Base-by-base conservation (phyloP, 2,113 vertebrate genomes). In the Hyperoodon ampullatus region DNA sequence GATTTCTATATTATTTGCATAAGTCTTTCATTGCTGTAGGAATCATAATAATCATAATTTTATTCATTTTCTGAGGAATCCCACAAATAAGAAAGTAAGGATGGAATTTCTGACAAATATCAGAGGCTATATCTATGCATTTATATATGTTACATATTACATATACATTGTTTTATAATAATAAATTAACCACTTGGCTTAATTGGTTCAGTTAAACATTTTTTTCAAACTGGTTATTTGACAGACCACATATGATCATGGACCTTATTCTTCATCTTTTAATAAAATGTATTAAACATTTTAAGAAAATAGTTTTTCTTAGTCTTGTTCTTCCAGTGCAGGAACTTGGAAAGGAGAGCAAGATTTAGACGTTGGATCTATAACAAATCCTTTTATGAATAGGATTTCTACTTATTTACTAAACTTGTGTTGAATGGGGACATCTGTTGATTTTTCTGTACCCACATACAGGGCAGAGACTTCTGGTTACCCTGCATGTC, bases 1-100 rank as follows among this genome's bases (percentile, higher is more conserved):
- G 80, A 23, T 26, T 33, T 42, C 47, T 74, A 33, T 12, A 28
- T 55, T 87, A 60, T 74, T 84, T 82, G 18, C 6, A 44, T 35
- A 50, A 50, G 3, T 30, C 13, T 93, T 95, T 72, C 61, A 50
- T 66, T 88, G 24, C 2, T 71, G 1, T 87, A 16, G 0, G 28
- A 50, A 77, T 82, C 28, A 66, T 93, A 81, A 88, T 80, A 33
- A 53, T 71, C 12, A 71, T 65, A 11, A 30, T 65, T 72, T 66
- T 91, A 66, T 94, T 94, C n/a, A 65, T 75, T 88, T 95, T 66
- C 70, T 72, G 42, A 93, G 33, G 30, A 94, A 70, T 9, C 8
- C 30, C 18, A 75, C 33, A 72, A 83, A 33, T n/a, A 85, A 88
- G n/a, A 60, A 70, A 60, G 19, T 47, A 93, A 61, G 15, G 35